These are phyloP conservation scores for Leucozona laternaria DNA, from an alignment of 2,888 invertebrate genomes.

Conservation along the genomic window DNA sequence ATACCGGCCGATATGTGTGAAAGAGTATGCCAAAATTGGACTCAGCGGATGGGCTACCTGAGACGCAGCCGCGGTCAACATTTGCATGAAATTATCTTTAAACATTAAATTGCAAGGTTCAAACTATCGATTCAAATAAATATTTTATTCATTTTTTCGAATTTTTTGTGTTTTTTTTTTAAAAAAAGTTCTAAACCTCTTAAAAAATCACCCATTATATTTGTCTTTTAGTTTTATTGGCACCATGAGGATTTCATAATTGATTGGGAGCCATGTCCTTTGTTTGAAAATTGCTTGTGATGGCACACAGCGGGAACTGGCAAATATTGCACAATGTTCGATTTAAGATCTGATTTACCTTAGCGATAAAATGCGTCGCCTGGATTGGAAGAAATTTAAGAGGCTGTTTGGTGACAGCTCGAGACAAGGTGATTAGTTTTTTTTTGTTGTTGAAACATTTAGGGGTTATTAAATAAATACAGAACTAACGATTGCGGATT, in stretches of 20 bases:
- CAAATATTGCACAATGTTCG: conserved; percentile 57
- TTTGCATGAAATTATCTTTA: too few relatives aligned
- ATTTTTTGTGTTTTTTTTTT: too few relatives aligned
- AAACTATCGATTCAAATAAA: too few relatives aligned
- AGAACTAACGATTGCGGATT: conserved; percentile 30
- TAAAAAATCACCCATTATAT: too few relatives aligned
- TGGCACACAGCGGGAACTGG: conserved; percentile 37
- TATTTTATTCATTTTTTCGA: too few relatives aligned
- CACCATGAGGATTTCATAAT: conserved; percentile 63
- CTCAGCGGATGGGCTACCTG: too few relatives aligned
- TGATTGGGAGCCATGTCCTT: conserved; percentile 73
- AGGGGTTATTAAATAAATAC: conserved; percentile 59
- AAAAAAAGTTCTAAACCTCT: too few relatives aligned
- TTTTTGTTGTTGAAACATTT: conserved; percentile 28
- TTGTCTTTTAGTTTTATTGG: conserved; percentile 64
- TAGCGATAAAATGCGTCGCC: conserved; percentile 48
- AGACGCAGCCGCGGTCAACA: too few relatives aligned
- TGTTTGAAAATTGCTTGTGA: conserved; percentile 29
- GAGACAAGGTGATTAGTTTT: conserved; percentile 55
- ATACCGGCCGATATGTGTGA: too few relatives aligned
- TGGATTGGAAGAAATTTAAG: conserved; percentile 5
- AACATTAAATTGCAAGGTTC: too few relatives aligned
- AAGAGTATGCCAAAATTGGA: too few relatives aligned
- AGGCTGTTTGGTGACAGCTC: conserved; percentile 56
- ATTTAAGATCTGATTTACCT: conserved; percentile 56